Evolutionary conservation across 2,888 invertebrate species (phyloP), one percentile per base, ranked within the genome.

Genomic region (Netelia virgata): DNA sequence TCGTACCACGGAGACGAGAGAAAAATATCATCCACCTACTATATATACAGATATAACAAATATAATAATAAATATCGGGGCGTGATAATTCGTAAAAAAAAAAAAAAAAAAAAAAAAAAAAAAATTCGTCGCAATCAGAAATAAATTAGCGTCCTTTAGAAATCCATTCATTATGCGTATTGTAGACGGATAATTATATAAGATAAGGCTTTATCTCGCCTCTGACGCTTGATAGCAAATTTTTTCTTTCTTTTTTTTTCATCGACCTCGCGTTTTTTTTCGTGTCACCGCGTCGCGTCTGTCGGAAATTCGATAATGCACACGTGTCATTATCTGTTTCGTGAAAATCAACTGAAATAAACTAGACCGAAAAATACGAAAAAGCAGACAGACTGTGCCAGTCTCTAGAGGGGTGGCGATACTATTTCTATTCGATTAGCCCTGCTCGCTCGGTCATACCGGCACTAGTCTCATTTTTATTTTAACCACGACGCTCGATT

Each of bases 81-180:
- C 28, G 18, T n/a, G 23, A 43, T 50, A 23, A n/a, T 23, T 18
- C 53, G 8, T 59, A 59, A 57, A 43, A 47, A 77, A 69, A 59
- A 59, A 18, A 36, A 36, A 36, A 36, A 6, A 6, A 36, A 6
- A 36, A 6, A 0, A 36, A 36, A 8, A 0, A 36, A 36, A 36
- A 36, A 6, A 36, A 36, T 36, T 16, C 63, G 10, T 74, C 63
- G 69, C 50, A 50, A 74, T 74, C 74, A 74, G 64, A 69, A 70
- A 79, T 83, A 57, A 83, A 75, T 70, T 70, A 64, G 63, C 74
- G 36, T 50, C 64, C 64, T 83, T 83, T 70, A 36, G 70, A 47
- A 50, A 8, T 63, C 64, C 50, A 69, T 79, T 64, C 43, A 36
- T 69, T 74, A 59, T 47, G 55, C 28, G 66, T 61, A 77, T 28